Conservation (phyloP, 2,888 invertebrate genomes). For the Hoplodrina blanda region DNA sequence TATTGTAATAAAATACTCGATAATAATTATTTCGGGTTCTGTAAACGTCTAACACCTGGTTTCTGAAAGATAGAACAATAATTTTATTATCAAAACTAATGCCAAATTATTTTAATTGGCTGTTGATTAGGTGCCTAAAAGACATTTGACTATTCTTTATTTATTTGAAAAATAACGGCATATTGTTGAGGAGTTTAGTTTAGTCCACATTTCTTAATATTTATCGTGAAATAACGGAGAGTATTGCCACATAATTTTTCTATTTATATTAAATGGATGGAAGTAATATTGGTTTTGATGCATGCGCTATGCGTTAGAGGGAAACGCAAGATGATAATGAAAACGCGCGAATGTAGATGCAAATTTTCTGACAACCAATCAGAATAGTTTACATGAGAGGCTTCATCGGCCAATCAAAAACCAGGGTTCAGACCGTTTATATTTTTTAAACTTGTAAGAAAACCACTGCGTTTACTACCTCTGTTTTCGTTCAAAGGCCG, state of each 20-base stretch:
- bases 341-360: background rate
- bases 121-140: background rate
- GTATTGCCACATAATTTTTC: too few relatives aligned
- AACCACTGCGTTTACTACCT: background rate
- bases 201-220: too few relatives aligned
- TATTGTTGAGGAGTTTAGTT: too few relatives aligned
- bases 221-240: too few relatives aligned
- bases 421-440: background rate
- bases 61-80: background rate
- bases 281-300: too few relatives aligned
- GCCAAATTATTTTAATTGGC: background rate
- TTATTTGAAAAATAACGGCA: too few relatives aligned
- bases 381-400: background rate
- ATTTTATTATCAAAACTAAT: background rate
- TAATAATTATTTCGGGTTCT: background rate
- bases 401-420: background rate
- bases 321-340: background rate
- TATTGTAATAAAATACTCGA: background rate
- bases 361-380: background rate
- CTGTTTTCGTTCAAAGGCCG: slow-evolving; percentile 33
- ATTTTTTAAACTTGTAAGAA: background rate
- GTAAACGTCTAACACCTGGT: slow-evolving; percentile 1
- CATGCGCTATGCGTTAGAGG: too few relatives aligned
- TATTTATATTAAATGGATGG: too few relatives aligned
- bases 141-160: too few relatives aligned